A percentile compares a stretch with the other conserved stretches of the same genome.
Conservation (phyloP, 2,113 vertebrate genomes). For the Alosa alosa region DNA sequence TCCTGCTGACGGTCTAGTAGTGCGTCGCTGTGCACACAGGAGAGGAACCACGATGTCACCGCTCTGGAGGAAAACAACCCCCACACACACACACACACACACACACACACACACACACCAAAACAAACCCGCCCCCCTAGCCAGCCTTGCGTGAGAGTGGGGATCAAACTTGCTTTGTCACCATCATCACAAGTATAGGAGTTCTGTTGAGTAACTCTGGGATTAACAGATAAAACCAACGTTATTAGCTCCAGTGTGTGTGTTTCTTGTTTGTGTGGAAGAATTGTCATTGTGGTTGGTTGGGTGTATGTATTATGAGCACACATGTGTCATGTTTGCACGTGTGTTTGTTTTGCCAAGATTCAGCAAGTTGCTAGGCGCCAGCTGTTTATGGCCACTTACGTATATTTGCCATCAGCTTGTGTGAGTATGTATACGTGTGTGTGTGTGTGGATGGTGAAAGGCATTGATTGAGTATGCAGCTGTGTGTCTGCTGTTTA, state of each 20-base stretch:
- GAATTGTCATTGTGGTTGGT: neutral
- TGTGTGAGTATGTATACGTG: neutral
- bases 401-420: neutral
- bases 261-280: neutral
- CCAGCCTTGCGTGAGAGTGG: neutral
- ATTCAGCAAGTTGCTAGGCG: neutral
- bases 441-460: conserved; percentile 1
- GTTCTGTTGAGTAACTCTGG: neutral
- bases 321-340: neutral
- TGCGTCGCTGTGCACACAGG: neutral
- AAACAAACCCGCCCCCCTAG: neutral
- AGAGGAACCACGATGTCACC: neutral
- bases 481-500: conserved; percentile 25
- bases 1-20: conserved; percentile 3
- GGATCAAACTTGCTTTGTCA: neutral
- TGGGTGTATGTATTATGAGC: neutral
- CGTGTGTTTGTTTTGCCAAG: neutral
- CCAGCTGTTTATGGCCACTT: neutral
- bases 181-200: neutral
- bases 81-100: neutral
- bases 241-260: neutral
- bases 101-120: conserved; percentile 13
- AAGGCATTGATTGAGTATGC: neutral
- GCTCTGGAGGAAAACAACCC: neutral
- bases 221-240: neutral